Conservation (phyloP, 2,888 invertebrate genomes). For the Cryptus viduatorius region DNA sequence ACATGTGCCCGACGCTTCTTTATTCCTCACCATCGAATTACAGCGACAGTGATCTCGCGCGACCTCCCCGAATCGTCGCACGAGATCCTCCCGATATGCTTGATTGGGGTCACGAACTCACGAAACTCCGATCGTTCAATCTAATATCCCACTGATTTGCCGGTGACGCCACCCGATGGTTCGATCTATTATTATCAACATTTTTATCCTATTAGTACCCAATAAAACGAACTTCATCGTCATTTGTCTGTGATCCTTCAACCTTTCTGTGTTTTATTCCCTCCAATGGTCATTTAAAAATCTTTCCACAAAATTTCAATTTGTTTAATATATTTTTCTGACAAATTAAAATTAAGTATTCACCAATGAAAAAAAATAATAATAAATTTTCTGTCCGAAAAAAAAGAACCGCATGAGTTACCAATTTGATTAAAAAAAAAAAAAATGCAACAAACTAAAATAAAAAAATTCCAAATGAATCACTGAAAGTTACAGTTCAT, state of each 20-base stretch:
- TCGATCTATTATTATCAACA: slow-evolving; percentile 17
- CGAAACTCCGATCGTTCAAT: slow-evolving; percentile 31
- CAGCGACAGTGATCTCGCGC: neutral
- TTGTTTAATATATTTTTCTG: neutral
- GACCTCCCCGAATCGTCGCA: neutral
- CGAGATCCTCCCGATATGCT: slow-evolving; percentile 33
- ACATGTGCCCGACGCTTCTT: slow-evolving; percentile 7
- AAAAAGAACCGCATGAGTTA: neutral
- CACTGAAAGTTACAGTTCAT: too few relatives aligned
- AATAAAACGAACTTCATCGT: neutral
- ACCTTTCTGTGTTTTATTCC: too few relatives aligned
- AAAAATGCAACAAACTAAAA: too few relatives aligned
- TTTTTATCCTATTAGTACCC: slow-evolving; percentile 3
- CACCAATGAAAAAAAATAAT: neutral
- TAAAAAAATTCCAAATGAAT: too few relatives aligned
- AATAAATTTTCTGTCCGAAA: neutral
- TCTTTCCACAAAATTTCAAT: neutral
- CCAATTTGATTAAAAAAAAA: too few relatives aligned
- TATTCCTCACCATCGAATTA: slow-evolving; percentile 22
- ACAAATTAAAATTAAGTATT: neutral
- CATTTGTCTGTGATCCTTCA: neutral
- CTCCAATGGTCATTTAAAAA: too few relatives aligned
- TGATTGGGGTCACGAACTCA: slow-evolving; percentile 50
- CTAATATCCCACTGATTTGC: slow-evolving; percentile 1
- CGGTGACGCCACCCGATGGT: slow-evolving; percentile 9